Evolutionary conservation across 2,888 invertebrate species (phyloP).

Genomic region (Polyommatus icarus): DNA sequence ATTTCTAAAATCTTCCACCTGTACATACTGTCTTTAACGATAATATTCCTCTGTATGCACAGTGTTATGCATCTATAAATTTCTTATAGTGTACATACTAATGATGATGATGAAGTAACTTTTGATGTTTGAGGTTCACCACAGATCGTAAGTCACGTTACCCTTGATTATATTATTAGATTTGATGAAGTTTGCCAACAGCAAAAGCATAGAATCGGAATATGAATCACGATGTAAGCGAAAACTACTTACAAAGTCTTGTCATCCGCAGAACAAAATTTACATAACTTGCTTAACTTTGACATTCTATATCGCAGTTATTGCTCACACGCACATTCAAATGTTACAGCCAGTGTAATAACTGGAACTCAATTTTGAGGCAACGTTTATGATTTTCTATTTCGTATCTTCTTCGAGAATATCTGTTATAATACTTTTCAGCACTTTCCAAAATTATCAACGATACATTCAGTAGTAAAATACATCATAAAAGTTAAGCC

Average conservation of each 20-base stretch:
- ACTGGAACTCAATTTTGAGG: neutral
- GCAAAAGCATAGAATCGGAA: slow-evolving; percentile 6
- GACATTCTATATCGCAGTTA: neutral
- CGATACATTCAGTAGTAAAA: neutral
- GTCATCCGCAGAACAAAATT: slow-evolving; percentile 26
- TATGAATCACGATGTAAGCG: slow-evolving; percentile 27
- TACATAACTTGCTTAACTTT: slow-evolving; percentile 24
- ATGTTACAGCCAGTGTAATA: neutral
- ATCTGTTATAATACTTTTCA: neutral
- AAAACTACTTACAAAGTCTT: slow-evolving; percentile 30
- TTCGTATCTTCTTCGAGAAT: neutral
- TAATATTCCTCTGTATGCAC: no score
- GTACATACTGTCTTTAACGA: no score
- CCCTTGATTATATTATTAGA: slow-evolving; percentile 9
- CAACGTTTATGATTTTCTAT: neutral
- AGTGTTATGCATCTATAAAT: no score
- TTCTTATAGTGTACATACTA: no score
- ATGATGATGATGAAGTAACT: neutral
- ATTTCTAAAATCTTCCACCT: no score
- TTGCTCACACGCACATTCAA: neutral
- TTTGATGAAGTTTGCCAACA: neutral
- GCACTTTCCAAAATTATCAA: neutral
- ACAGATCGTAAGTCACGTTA: neutral
- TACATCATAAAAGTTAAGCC: slow-evolving; percentile 14
- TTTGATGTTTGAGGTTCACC: neutral